A percentile compares a stretch with the other conserved stretches of the same genome.
Conservation (phyloP, 1,140 invertebrate genomes). For the Caenorhabditis brenneri region DNA sequence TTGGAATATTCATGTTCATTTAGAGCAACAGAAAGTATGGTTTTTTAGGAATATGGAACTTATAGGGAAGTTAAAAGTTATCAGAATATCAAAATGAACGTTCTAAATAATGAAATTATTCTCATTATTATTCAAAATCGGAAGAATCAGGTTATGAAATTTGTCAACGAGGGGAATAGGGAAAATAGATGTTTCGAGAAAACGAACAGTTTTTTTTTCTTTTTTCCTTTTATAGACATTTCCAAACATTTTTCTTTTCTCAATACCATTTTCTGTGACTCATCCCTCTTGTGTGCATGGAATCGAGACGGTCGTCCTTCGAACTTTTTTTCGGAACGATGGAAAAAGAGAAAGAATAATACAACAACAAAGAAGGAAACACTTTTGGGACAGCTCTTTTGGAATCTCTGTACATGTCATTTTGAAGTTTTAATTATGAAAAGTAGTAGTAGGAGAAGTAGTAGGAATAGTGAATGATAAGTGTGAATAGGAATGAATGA, state of each 20-base stretch:
- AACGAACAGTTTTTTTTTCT: not conserved
- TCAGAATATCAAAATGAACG: too few relatives aligned
- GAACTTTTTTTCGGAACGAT: not conserved
- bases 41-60: too few relatives aligned
- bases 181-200: too few relatives aligned
- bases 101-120: too few relatives aligned
- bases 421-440: conserved; percentile 26
- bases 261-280: not conserved
- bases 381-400: not conserved
- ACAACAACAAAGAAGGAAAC: not conserved
- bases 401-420: conserved; percentile 37
- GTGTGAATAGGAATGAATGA: conserved; percentile 16
- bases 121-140: too few relatives aligned
- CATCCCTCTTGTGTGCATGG: not conserved
- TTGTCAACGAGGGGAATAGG: too few relatives aligned
- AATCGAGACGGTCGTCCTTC: not conserved
- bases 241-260: not conserved
- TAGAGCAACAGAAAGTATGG: not conserved
- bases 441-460: not conserved
- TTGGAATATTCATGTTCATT: not conserved
- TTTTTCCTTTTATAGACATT: not conserved
- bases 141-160: too few relatives aligned
- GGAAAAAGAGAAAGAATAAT: not conserved
- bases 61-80: too few relatives aligned
- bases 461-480: conserved; percentile 11